Base-by-base conservation (phyloP, 1,140 invertebrate species). In the Drosophila mauritiana region DNA sequence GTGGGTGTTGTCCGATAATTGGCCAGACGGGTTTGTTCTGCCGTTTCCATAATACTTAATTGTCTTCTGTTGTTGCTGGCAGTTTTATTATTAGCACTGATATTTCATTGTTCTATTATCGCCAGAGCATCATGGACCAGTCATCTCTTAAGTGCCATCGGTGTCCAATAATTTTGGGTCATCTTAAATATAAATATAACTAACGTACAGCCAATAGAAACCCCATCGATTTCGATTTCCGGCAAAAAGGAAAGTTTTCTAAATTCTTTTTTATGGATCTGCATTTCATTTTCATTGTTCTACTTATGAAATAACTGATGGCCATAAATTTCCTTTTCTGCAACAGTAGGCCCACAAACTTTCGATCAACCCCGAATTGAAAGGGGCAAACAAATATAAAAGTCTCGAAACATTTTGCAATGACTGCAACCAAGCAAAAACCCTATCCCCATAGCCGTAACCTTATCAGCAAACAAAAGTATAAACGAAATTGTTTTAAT, bases 11-110 rank as follows among this genome's bases (percentile, higher is more conserved):
- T 73, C 73, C 39, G 54, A 55, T 76, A 77, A 78, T 86, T 85
- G 82, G 54, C 62, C 61, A 13, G 53, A 67, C 82, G 64, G 76
- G 76, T 88, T 89, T 82, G 52, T 52, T 34, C 65, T 70, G 65
- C 43, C 78, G 73, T 83, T 89, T 83, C 65, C 53, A 89, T 80
- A 89, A 89, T 88, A 73, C 67, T 73, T 83, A 70, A 83, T 89
- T 80, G 84, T 64, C 52, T 83, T 79, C 88, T 88, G 80, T 63
- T 59, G 54, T 68, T 69, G 74, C 70, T 67, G 43, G 61, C 64
- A 34, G 46, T 40, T 70, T 42, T 73, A 73, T 77, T 69, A 77
- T 65, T 73, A 53, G 51, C 46, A 17, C 31, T 25, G 34, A 73
- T 61, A 39, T 36, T 36, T 56, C 17, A 45, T 59, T 45, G 54